Evolutionary conservation across 2,797 vertebrate species (phyloP), one percentile per base, ranked within the genome.

Genomic region (Lithobates sylvaticus): DNA sequence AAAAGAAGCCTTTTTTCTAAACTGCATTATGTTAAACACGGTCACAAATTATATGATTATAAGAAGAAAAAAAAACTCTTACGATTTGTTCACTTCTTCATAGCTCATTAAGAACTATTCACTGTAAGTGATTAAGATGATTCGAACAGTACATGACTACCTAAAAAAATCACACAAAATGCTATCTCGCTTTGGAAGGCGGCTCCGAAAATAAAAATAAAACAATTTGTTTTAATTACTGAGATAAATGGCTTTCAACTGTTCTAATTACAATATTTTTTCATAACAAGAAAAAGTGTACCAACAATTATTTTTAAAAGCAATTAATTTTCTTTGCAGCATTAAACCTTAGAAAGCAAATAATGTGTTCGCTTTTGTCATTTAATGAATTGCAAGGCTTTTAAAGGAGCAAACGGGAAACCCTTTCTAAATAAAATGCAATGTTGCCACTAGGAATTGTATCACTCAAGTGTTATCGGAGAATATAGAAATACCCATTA

Each of bases 221-320:
- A 84, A 58, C 64, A 71, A 78, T 84, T 84, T 69, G 83, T 76
- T 84, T 85, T 73, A 79, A 85, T 79, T 79, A 72, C 29, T 21
- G 54, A 65, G 76, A 85, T 85, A 50, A 72, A 85, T 74, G 69
- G 58, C 54, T 77, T 42, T 50, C 21, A 73, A 79, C 84, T 73
- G 47, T 85, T 42, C 69, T 47, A 79, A 79, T 78, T 79, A 79
- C 27, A 74, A 65, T 39, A 68, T 61, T 84, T 78, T 26, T 65
- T 78, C 84, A 74, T 73, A 67, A 73, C 47, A 73, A 67, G 50
- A 50, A 50, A 50, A 73, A 79, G 26, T 67, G 50, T 50, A 39
- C 36, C 36, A 54, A 85, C 50, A 73, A 73, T 73, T 79, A 85
- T 58, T 84, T 73, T 72, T 21, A 36, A 58, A 84, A 77, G 50